Base-by-base conservation (phyloP, 2,888 invertebrate species). In the Hyalella azteca region DNA sequence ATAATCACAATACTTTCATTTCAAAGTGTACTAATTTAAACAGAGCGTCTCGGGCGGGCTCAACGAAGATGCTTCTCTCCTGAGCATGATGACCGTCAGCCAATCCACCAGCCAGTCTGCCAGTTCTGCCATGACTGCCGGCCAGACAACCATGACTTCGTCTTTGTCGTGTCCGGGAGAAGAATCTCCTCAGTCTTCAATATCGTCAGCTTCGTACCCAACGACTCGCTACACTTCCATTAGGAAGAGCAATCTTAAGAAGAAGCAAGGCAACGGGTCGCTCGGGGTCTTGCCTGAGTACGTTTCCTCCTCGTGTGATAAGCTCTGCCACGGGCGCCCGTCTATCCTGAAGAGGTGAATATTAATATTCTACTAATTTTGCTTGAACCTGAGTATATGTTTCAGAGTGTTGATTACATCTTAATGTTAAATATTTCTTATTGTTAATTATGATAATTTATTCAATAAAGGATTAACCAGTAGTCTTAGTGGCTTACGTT, bases 1-100 rank as follows among this genome's bases (percentile, higher is more conserved):
- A n/a, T n/a, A n/a, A n/a, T n/a, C n/a, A n/a, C n/a, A n/a, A n/a
- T n/a, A n/a, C n/a, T n/a, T n/a, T n/a, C n/a, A n/a, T n/a, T n/a
- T n/a, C n/a, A n/a, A n/a, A n/a, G n/a, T n/a, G n/a, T n/a, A n/a
- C n/a, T n/a, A n/a, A n/a, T 50, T 54, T 36, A 36, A 41, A 4
- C 75, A 75, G 75, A 75, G 75, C 36, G 75, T 75, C 26, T 75
- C 75, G 0, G 75, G 75, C 40, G 41, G 45, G 19, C 40, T 75
- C 26, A 45, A 45, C 45, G 75, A 75, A 41, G 45, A 75, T 29
- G 26, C 40, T 3, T 45, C 75, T 2, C 19, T 75, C 29, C 75
- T 75, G 22, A 75, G 45, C 45, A 75, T 75, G 75, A 45, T 75
- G 13, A 75, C 40, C 26, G 5, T 73, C 7, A 59, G 59, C 32